Percentiles rank a stretch among this genome's conserved stretches.
Evolutionary conservation across 1,140 invertebrate species (phyloP).

Genomic region (Thaumetopoea pityocampa): DNA sequence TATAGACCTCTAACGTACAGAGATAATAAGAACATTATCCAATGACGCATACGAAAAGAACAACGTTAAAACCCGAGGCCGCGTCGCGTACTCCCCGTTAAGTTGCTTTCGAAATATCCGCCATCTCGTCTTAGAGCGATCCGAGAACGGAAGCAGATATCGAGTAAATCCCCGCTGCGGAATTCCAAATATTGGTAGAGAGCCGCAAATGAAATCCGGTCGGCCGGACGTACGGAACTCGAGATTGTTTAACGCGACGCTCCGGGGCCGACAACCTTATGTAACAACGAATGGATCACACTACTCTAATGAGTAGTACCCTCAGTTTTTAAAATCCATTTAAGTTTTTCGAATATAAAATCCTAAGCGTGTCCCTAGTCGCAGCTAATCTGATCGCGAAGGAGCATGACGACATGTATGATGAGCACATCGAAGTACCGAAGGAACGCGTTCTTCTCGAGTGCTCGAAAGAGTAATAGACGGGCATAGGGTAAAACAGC

Average conservation of each 20-base stretch:
- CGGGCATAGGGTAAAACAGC: no score
- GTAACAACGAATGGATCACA: background rate
- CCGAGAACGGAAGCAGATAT: slow-evolving; percentile 6
- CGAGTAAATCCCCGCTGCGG: slow-evolving; percentile 6
- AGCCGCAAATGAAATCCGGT: slow-evolving; percentile 12
- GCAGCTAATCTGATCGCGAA: no score
- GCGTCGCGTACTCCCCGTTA: background rate
- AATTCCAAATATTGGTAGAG: slow-evolving; percentile 14
- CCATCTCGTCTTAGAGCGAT: slow-evolving; percentile 7
- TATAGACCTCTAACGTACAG: no score
- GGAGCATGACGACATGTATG: no score
- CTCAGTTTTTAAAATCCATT: background rate
- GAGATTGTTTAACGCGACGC: slow-evolving; percentile 18
- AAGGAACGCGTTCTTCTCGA: no score
- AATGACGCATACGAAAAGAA: no score
- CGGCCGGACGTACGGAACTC: slow-evolving; percentile 1
- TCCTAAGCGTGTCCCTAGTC: no score
- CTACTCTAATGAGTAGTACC: background rate
- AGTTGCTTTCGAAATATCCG: background rate
- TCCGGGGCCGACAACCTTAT: background rate
- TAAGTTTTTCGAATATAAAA: no score
- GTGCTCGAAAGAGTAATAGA: no score
- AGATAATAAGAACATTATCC: no score
- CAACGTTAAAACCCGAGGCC: no score
- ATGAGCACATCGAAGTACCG: no score